Evolutionary conservation across 2,797 vertebrate genomes (phyloP).

Genomic region (Ispidina lecontei): DNA sequence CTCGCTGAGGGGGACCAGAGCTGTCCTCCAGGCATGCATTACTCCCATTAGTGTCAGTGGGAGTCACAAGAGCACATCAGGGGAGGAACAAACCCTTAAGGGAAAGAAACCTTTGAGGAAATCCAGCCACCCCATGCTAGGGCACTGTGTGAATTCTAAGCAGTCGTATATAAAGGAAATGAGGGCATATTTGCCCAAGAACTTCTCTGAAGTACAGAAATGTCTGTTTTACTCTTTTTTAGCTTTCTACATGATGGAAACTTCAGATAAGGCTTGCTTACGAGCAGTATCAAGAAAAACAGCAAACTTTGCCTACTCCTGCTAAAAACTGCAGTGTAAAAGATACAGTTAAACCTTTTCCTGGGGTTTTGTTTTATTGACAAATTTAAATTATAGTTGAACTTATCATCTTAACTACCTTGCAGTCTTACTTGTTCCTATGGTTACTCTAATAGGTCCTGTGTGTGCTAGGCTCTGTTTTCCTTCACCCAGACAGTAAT

Average conservation of each 20-base stretch:
- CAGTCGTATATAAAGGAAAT: conserved; percentile 9
- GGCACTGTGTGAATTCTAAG: conserved; percentile 5
- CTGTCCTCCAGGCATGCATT: conserved; percentile 4
- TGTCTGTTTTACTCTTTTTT: not conserved
- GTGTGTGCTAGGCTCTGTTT: not conserved
- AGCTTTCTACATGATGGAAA: not conserved
- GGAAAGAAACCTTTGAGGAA: not conserved
- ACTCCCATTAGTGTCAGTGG: conserved; percentile 18
- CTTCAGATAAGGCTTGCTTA: not conserved
- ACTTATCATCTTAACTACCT: not conserved
- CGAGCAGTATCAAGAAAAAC: not conserved
- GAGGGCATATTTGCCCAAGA: conserved; percentile 5
- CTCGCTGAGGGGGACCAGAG: not conserved
- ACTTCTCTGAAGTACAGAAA: conserved; percentile 5
- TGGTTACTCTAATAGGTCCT: not conserved
- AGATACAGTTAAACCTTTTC: not conserved
- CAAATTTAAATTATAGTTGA: not conserved
- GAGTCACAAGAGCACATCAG: not conserved
- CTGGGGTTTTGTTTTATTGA: not conserved
- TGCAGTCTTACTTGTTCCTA: not conserved
- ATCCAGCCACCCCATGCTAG: not conserved
- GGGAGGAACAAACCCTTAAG: conserved; percentile 23
- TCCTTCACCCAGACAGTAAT: not conserved
- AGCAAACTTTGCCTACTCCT: not conserved
- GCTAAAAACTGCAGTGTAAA: not conserved